These are phyloP conservation scores for Indri indri DNA, from an alignment of 2,113 vertebrate species.

Conservation along the genomic window DNA sequence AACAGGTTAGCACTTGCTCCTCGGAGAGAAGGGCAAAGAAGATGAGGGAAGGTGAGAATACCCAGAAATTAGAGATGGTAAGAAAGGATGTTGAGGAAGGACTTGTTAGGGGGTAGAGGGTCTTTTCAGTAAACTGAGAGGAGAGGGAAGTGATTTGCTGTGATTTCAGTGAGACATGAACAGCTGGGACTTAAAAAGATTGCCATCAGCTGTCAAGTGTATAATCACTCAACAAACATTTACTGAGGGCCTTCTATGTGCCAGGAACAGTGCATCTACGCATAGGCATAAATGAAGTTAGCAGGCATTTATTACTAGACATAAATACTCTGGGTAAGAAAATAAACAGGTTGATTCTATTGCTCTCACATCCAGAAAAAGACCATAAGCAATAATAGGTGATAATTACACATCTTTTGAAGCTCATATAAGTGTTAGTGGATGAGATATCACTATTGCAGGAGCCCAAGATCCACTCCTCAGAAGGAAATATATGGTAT, in stretches of 20 bases:
- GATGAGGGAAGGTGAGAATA: background rate
- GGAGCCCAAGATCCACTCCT: background rate
- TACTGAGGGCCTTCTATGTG: background rate
- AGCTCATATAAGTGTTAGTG: conserved; percentile 33
- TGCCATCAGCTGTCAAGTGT: background rate
- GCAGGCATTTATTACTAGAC: background rate
- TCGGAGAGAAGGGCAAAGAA: background rate
- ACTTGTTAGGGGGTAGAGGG: background rate
- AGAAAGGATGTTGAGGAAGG: background rate
- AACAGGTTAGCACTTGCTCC: background rate
- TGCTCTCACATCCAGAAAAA: conserved; percentile 46
- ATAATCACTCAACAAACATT: background rate
- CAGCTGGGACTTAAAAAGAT: background rate
- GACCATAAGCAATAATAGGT: conserved; percentile 38
- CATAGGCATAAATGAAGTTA: background rate
- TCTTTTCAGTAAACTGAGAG: background rate
- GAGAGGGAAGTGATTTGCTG: background rate
- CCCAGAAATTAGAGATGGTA: background rate
- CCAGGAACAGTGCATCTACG: background rate
- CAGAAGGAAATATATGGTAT: conserved; percentile 22
- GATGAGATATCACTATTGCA: background rate
- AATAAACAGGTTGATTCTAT: conserved; percentile 21
- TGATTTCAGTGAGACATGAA: background rate
- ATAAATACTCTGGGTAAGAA: conserved; percentile 1
- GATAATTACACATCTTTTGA: conserved; percentile 66